These are phyloP conservation scores for Bergia sp. DNA, from an alignment of 92 coral and sea anemone species.

Conservation along the genomic window DNA sequence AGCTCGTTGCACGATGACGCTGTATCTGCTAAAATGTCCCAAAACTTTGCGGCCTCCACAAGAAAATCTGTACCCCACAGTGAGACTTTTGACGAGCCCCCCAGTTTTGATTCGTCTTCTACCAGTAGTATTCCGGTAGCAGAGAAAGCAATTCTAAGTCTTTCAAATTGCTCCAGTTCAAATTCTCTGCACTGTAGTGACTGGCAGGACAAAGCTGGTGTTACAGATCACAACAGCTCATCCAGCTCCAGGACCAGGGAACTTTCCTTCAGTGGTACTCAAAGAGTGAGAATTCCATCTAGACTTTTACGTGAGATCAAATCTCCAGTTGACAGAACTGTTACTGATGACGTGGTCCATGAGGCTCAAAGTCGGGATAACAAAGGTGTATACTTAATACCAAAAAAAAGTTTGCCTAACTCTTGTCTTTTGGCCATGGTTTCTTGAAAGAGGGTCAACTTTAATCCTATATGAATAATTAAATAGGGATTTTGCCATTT, in stretches of 20 bases:
- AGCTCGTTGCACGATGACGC: conserved; percentile 1
- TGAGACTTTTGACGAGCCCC: not conserved
- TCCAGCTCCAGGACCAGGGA: conserved; percentile 43
- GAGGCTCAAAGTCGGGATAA: not conserved
- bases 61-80: not conserved
- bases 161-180: conserved; percentile 10
- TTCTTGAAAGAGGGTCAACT: not conserved
- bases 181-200: not conserved
- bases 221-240: conserved; percentile 1
- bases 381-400: conserved; percentile 19
- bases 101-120: conserved; percentile 23
- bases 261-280: conserved; percentile 78
- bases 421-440: not conserved
- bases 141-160: conserved; percentile 16
- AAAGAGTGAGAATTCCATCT: conserved; percentile 81
- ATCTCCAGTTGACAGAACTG: conserved; percentile 80
- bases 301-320: conserved; percentile 86
- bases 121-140: conserved; percentile 21
- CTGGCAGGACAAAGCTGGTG: not conserved
- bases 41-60: not conserved
- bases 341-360: not conserved
- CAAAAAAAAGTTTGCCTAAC: not conserved
- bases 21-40: not conserved
- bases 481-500: no score
- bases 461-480: no score